Evolutionary conservation across 2,113 vertebrate genomes (phyloP).

Genomic region (Pelobates fuscus): DNA sequence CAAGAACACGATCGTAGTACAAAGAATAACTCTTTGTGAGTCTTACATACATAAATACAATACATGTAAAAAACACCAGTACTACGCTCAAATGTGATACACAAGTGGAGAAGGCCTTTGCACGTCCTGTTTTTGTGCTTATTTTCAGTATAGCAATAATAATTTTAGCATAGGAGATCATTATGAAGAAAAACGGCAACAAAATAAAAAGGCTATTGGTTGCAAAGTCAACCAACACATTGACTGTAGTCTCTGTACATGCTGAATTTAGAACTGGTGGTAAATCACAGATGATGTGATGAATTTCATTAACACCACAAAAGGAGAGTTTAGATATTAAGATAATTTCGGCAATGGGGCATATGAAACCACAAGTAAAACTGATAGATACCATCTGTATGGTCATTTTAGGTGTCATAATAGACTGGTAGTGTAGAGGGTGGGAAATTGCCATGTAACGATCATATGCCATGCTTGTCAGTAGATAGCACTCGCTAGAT

Average conservation of each 20-base stretch:
- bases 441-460: conserved; percentile 61
- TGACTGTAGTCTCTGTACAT: conserved; percentile 61
- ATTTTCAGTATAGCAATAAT: conserved; percentile 57
- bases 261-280: conserved; percentile 61
- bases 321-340: conserved; percentile 62
- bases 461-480: conserved; percentile 64
- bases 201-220: conserved; percentile 63
- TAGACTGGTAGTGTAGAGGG: conserved; percentile 57
- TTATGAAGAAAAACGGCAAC: conserved; percentile 59
- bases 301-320: conserved; percentile 59
- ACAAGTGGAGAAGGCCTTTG: conserved; percentile 62
- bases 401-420: conserved; percentile 59
- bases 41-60: conserved; percentile 64
- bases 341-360: conserved; percentile 62
- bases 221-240: conserved; percentile 60
- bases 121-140: conserved; percentile 51
- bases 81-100: conserved; percentile 58
- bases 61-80: conserved; percentile 60
- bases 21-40: conserved; percentile 61
- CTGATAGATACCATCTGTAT: conserved; percentile 52
- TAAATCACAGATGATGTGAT: conserved; percentile 65
- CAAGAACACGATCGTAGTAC: conserved; percentile 57
- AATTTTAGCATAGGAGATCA: conserved; percentile 58
- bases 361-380: conserved; percentile 60
- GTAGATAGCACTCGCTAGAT: conserved; percentile 63